These are phyloP conservation scores for Amphimallon solstitiale DNA, from an alignment of 2,888 invertebrate species.

Conservation along the genomic window DNA sequence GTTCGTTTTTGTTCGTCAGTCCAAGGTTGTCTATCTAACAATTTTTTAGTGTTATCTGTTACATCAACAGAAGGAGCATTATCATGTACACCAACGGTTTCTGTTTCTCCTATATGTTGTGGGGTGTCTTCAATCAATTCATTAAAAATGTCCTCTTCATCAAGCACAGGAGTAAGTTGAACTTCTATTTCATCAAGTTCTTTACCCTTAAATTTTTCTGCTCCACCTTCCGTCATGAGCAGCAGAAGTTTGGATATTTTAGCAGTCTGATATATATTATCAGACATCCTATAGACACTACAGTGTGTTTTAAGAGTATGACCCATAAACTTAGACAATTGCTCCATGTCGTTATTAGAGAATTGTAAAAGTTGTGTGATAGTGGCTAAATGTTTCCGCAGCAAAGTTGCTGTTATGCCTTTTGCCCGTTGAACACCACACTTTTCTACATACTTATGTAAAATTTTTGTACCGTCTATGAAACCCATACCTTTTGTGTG, in stretches of 20 bases:
- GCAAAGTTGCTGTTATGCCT: not conserved
- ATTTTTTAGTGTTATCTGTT: too few relatives aligned
- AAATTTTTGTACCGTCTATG: not conserved
- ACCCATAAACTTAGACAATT: constrained; percentile 41
- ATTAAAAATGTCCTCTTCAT: too few relatives aligned
- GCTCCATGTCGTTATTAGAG: not conserved
- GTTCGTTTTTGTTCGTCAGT: too few relatives aligned
- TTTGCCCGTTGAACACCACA: not conserved
- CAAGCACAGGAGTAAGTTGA: too few relatives aligned
- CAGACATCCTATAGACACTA: constrained; percentile 40
- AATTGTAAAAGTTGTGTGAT: constrained; percentile 2
- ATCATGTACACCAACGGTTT: too few relatives aligned
- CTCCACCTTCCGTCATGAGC: constrained; percentile 31
- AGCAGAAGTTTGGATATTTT: constrained; percentile 38
- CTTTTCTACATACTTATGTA: not conserved
- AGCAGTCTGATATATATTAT: constrained; percentile 42
- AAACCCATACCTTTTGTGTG: not conserved
- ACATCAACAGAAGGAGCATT: too few relatives aligned
- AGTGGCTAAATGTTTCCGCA: not conserved
- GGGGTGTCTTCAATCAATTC: too few relatives aligned
- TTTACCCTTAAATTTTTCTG: constrained; percentile 38
- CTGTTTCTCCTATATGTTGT: too few relatives aligned
- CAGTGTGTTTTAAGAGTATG: constrained; percentile 42
- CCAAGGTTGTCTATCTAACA: too few relatives aligned
- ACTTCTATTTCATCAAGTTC: constrained; percentile 25